Percentiles rank a stretch among this genome's conserved stretches.
phyloP scores from a whole-genome alignment of 2,888 invertebrate genomes.

The Electrophaes corylata region DNA sequence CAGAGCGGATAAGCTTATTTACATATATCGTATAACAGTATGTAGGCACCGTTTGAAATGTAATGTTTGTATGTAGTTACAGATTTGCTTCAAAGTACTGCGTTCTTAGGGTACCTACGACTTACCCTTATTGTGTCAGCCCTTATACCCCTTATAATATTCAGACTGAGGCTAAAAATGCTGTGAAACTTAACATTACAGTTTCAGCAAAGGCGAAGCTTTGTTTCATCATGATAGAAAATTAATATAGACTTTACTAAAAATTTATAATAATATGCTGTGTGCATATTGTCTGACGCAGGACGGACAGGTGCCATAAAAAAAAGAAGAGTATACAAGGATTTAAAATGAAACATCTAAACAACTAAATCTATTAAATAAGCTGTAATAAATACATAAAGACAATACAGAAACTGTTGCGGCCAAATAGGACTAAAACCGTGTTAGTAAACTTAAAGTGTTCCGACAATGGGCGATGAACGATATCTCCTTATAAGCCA shows the following conservation, averaged over 20 bases:
- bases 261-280: too few species aligned
- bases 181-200: too few species aligned
- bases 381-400: background rate
- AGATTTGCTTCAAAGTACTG: background rate
- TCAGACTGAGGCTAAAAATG: too few species aligned
- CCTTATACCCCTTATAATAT: background rate
- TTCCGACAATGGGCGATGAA: slow-evolving; percentile 32
- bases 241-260: too few species aligned
- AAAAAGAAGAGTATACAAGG: background rate
- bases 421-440: slow-evolving; percentile 2
- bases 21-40: slow-evolving; percentile 48
- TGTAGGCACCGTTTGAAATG: slow-evolving; percentile 18
- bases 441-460: slow-evolving; percentile 5
- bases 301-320: too few species aligned
- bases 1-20: slow-evolving; percentile 56
- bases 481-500: slow-evolving; percentile 36
- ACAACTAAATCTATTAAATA: background rate
- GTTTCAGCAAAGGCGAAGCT: too few species aligned
- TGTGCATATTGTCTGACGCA: too few species aligned
- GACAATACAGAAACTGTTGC: background rate
- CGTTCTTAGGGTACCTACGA: background rate
- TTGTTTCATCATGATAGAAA: too few species aligned
- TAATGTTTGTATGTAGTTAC: background rate
- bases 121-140: background rate
- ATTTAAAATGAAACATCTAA: background rate